These are phyloP conservation scores for Mungos mungo DNA, from an alignment of 2,113 vertebrate genomes.

Conservation along the genomic window DNA sequence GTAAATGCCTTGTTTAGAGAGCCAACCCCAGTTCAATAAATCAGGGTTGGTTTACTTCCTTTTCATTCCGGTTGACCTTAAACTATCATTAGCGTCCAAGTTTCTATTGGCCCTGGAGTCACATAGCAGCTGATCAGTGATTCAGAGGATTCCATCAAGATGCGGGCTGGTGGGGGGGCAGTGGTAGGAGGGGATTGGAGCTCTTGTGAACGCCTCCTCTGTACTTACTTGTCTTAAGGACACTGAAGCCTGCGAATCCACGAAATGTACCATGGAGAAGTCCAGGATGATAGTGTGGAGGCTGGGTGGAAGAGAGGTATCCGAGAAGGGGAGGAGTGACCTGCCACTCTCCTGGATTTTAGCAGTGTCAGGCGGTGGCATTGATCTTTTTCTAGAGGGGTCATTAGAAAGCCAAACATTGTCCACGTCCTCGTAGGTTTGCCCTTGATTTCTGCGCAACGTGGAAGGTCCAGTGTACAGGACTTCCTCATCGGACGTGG, in stretches of 20 bases:
- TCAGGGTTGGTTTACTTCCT: background rate
- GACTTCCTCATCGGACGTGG: background rate
- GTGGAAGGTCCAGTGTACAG: background rate
- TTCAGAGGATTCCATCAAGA: too few species aligned
- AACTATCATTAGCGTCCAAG: background rate
- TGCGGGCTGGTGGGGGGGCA: background rate
- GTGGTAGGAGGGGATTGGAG: background rate
- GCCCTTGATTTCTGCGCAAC: background rate
- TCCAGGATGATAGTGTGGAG: constrained; percentile 82
- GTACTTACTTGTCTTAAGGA: constrained; percentile 74
- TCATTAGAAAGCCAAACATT: background rate
- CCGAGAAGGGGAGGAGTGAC: background rate
- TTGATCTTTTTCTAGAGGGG: background rate
- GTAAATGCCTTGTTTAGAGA: background rate
- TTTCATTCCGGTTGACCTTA: background rate
- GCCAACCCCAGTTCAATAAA: background rate
- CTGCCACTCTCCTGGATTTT: background rate
- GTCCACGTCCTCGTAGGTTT: background rate
- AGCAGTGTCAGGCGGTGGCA: accelerated
- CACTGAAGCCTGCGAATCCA: constrained; percentile 70
- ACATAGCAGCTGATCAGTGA: background rate
- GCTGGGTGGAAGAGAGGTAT: accelerated
- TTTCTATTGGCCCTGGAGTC: background rate
- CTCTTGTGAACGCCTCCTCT: background rate
- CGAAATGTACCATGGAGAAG: constrained; percentile 81